Conservation (phyloP, 35 echinoderm and acorn worm species). For the Antedon bifida region DNA sequence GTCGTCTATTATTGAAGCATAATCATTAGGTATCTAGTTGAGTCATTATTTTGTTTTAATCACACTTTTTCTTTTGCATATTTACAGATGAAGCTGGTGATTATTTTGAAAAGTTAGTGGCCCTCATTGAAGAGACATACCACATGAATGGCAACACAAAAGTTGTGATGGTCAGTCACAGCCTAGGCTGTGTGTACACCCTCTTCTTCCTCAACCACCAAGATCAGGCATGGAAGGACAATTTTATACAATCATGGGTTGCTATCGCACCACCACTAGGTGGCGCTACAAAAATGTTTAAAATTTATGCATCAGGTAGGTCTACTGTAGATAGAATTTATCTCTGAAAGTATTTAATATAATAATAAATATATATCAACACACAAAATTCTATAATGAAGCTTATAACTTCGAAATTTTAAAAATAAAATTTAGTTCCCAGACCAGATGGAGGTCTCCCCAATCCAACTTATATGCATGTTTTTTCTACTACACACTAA, state of each 20-base stretch:
- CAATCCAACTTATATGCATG: no score
- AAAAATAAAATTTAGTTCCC: no score
- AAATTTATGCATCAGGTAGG: conserved; percentile 67
- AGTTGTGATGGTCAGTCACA: conserved; percentile 75
- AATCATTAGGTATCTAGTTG: no score
- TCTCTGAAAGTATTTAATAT: no score
- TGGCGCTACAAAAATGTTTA: conserved; percentile 62
- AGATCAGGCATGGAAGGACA: conserved; percentile 56
- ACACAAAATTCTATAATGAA: background rate
- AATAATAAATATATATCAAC: no score
- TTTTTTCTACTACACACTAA: no score
- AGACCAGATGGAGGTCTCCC: no score
- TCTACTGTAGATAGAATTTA: conserved; percentile 15
- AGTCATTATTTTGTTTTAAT: no score
- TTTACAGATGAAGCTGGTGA: conserved; percentile 45
- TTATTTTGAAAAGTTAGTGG: conserved; percentile 30
- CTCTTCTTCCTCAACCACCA: conserved; percentile 73
- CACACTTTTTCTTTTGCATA: background rate
- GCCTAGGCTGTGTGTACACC: conserved; percentile 45
- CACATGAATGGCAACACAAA: conserved; percentile 35
- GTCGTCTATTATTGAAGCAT: no score
- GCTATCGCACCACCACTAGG: conserved; percentile 55
- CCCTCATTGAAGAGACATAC: conserved; percentile 72
- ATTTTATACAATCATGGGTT: conserved; percentile 52
- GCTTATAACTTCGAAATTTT: no score